Evolutionary conservation across 2,113 vertebrate genomes (phyloP).

Genomic region (Pseudopodoces humilis): DNA sequence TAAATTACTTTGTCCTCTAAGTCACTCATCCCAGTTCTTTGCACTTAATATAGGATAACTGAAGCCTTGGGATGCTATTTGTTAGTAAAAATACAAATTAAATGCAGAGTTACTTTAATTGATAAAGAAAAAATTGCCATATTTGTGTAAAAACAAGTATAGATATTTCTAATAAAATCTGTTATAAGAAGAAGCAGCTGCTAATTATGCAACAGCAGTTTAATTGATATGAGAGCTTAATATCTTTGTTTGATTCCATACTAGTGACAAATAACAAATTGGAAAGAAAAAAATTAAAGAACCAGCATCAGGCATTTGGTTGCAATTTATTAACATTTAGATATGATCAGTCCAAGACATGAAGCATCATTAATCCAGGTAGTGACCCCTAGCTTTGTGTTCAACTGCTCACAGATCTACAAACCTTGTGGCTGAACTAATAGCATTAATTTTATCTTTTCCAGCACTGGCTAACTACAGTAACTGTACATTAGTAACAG

Average conservation of each 20-base stretch:
- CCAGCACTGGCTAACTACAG: background rate
- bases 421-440: slow-evolving; percentile 37
- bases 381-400: slow-evolving; percentile 44
- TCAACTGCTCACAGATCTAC: slow-evolving; percentile 39
- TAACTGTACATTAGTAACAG: background rate
- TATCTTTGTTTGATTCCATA: slow-evolving; percentile 41
- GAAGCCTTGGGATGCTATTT: background rate
- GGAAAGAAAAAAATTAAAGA: background rate
- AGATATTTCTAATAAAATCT: slow-evolving; percentile 14
- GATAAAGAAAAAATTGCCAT: background rate
- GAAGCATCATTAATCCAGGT: slow-evolving; percentile 64
- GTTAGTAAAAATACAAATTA: background rate
- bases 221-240: slow-evolving; percentile 32
- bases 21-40: background rate
- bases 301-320: slow-evolving; percentile 2
- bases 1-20: background rate
- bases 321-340: slow-evolving; percentile 71
- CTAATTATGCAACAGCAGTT: slow-evolving; percentile 39
- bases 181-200: background rate
- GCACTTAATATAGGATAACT: background rate
- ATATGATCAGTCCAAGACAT: slow-evolving; percentile 58
- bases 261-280: slow-evolving; percentile 38
- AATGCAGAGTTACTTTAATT: background rate
- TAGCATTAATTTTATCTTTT: slow-evolving; percentile 32
- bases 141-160: background rate